Evolutionary conservation across 1,140 invertebrate species (phyloP), one percentile per base, ranked within the genome.

Genomic region (Leptinotarsa defecta): DNA sequence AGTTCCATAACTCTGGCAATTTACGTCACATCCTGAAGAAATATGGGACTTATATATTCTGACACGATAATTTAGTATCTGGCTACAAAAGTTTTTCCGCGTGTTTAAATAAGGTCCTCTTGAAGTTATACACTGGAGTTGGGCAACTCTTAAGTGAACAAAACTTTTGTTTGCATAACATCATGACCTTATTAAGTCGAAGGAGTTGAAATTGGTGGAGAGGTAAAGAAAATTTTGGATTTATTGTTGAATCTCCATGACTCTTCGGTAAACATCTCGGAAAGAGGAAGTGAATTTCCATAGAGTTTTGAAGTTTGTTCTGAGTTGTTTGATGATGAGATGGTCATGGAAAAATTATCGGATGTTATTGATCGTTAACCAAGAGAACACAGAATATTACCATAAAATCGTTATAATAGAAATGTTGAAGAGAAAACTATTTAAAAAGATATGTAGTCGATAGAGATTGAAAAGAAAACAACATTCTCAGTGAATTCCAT

Each of bases 31-130:
- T 57, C 52, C 15, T 57, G 15, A 57, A 57, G 52, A 57, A 57
- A 57, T 57, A 57, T 57, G 52, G 52, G 52, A 57, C 52, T 57
- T 57, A 57, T 57, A 57, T 57, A 57, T 57, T 57, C 52, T 57
- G 52, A 57, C 52, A 57, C n/a, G 52, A 57, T 57, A 57, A 57
- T 57, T 57, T 57, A 57, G 52, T 17, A 57, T 57, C 52, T 57
- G 15, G 15, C 52, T 57, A 19, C 52, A 19, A 57, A 57, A 57
- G 52, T 57, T 57, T 57, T 57, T 57, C 52, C 52, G 52, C 52
- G 52, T 57, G 52, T 57, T 57, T 57, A 57, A 57, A 57, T 57
- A 57, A 57, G 52, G 52, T 57, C 52, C 52, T 19, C 52, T 57
- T 57, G 52, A 57, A 57, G 52, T 57, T 57, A 57, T 19, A 57